phyloP scores from a whole-genome alignment of 2,797 vertebrate genomes.

The Artibeus lituratus region DNA sequence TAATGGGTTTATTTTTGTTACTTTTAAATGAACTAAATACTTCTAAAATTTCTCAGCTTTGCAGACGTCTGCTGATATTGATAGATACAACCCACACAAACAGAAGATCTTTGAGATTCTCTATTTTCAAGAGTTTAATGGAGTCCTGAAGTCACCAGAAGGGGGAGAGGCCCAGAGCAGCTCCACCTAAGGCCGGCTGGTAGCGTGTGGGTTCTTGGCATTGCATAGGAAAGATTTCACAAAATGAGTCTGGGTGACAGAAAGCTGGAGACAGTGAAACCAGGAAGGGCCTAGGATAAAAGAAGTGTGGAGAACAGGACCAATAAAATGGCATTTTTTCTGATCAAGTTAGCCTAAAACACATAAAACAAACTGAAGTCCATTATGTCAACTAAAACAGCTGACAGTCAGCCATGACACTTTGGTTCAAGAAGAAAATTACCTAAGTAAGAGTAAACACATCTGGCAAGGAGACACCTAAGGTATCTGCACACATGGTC shows the following conservation, averaged over 20 bases:
- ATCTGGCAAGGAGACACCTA: no score
- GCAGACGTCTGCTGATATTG: not conserved
- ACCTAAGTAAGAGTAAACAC: no score
- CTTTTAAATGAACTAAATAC: not conserved
- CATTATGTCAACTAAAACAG: no score
- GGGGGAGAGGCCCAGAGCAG: not conserved
- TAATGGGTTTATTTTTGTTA: not conserved
- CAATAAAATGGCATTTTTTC: no score
- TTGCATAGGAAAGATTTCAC: not conserved
- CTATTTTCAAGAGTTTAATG: not conserved
- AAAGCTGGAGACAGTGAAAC: not conserved
- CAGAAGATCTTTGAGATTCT: not conserved
- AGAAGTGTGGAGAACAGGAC: no score
- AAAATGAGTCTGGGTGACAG: not conserved
- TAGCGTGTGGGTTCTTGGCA: not conserved
- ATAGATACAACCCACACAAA: not conserved
- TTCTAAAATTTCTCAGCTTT: not conserved
- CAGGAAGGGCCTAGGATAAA: not conserved
- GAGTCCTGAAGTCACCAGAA: not conserved
- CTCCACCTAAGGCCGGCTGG: not conserved
- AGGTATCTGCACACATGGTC: no score
- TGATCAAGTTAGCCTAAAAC: no score
- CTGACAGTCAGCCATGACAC: no score
- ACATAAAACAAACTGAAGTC: no score
- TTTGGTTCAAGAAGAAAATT: no score